Percentiles rank a stretch among this genome's conserved stretches.
Evolutionary conservation across 2,797 vertebrate genomes (phyloP).

Genomic region (Pterois miles): DNA sequence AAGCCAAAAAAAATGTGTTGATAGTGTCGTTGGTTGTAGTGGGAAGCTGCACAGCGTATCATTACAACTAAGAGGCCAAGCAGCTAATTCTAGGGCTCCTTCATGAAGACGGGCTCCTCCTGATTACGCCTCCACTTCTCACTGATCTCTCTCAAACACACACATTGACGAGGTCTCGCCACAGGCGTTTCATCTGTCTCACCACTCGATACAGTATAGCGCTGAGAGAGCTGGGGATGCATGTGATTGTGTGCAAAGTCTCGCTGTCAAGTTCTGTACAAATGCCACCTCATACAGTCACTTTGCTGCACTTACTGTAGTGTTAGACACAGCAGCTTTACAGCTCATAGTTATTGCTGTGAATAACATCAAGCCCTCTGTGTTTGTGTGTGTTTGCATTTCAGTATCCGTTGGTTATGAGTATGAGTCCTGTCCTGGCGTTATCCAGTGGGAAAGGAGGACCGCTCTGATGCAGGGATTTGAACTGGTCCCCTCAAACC

Average conservation of each 20-base stretch:
- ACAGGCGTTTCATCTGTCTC: conserved; percentile 57
- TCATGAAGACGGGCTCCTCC: conserved; percentile 69
- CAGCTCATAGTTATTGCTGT: background rate
- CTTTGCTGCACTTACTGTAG: background rate
- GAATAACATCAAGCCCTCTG: background rate
- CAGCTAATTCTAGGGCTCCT: conserved; percentile 77
- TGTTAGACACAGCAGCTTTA: background rate
- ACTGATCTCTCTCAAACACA: conserved; percentile 64
- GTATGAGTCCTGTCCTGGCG: conserved; percentile 92
- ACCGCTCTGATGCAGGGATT: conserved; percentile 94
- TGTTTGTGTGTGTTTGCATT: conserved; percentile 22
- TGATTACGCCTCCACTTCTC: conserved; percentile 76
- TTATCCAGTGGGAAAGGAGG: conserved; percentile 94
- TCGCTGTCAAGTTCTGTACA: background rate
- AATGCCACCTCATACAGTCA: background rate
- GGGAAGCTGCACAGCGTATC: conserved; percentile 65
- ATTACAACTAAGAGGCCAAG: conserved; percentile 76
- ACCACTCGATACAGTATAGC: conserved; percentile 44
- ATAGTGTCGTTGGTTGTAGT: conserved; percentile 58
- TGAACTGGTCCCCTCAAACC: conserved; percentile 94
- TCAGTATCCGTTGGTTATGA: conserved; percentile 96
- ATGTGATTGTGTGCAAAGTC: background rate
- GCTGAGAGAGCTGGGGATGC: background rate
- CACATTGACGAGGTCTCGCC: conserved; percentile 65
- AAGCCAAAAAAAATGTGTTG: conserved; percentile 40